phyloP scores from a whole-genome alignment of 2,113 vertebrate species.

The Bufo gargarizans region DNA sequence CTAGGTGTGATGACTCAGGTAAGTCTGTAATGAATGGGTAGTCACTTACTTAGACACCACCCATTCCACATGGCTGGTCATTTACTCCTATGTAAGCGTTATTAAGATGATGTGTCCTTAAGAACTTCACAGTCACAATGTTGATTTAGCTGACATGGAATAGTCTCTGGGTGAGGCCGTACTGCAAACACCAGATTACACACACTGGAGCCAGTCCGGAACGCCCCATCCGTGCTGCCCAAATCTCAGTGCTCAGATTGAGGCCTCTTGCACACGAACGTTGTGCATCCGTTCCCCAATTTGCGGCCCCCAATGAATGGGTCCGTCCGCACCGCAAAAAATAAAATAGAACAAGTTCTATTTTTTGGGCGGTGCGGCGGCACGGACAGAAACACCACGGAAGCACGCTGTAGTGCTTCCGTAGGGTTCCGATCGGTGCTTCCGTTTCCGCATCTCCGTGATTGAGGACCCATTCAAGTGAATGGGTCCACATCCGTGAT shows the following conservation, averaged over 20 bases:
- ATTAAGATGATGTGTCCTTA: constrained; percentile 51
- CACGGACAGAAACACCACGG: too few relatives aligned
- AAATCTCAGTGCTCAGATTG: neutral
- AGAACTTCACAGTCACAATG: neutral
- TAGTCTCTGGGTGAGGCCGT: constrained; percentile 1
- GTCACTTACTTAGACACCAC: neutral
- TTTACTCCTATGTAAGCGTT: neutral
- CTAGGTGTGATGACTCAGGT: neutral
- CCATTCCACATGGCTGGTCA: neutral
- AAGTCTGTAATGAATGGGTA: neutral
- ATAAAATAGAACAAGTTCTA: too few relatives aligned
- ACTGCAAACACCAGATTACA: neutral
- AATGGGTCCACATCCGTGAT: too few relatives aligned
- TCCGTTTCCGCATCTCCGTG: too few relatives aligned
- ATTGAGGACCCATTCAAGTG: too few relatives aligned
- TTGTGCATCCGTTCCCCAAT: too few relatives aligned
- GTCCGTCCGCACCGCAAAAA: too few relatives aligned
- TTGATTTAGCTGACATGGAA: constrained; percentile 22
- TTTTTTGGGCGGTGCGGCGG: too few relatives aligned
- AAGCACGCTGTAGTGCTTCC: too few relatives aligned
- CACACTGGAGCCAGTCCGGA: neutral
- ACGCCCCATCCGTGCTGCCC: neutral
- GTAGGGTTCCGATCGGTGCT: too few relatives aligned
- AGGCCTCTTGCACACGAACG: too few relatives aligned
- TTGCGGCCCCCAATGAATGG: too few relatives aligned